Evolutionary conservation across 2,797 vertebrate species (phyloP).

Genomic region (Sebastes goodei): DNA sequence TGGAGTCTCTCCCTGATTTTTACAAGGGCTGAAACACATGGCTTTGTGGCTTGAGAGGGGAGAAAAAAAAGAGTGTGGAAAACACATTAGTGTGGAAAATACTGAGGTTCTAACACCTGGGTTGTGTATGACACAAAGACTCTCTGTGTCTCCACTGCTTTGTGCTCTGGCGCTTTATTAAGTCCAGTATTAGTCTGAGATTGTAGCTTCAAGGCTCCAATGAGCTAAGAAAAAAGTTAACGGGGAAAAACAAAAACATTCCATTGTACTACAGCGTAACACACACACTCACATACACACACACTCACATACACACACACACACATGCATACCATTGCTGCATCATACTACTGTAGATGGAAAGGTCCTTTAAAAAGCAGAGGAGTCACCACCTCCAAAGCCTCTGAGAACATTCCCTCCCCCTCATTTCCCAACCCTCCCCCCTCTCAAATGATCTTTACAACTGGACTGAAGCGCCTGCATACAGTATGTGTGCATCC

Average conservation of each 20-base stretch:
- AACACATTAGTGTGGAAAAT: constrained; percentile 69
- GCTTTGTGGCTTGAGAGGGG: constrained; percentile 33
- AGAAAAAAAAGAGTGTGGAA: constrained; percentile 42
- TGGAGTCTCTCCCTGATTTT: constrained; percentile 40
- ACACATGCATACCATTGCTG: neutral
- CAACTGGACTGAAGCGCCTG: constrained; percentile 1
- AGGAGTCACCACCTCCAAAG: constrained; percentile 43
- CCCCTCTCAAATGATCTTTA: neutral
- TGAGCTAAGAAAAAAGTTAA: constrained; percentile 57
- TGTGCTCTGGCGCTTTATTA: constrained; percentile 45
- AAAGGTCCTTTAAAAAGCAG: constrained; percentile 46
- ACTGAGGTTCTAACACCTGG: constrained; percentile 66
- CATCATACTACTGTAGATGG: constrained; percentile 45
- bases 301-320: neutral
- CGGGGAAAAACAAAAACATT: constrained; percentile 38
- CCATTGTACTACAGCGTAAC: neutral
- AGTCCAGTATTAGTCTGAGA: constrained; percentile 37
- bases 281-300: neutral
- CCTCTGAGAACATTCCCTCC: constrained; percentile 59
- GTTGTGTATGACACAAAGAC: constrained; percentile 62
- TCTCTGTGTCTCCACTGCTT: constrained; percentile 42
- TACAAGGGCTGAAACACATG: constrained; percentile 61
- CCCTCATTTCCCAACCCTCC: constrained; percentile 62
- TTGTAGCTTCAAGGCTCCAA: constrained; percentile 53
- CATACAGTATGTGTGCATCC: neutral